Evolutionary conservation across 1,140 invertebrate genomes (phyloP).

Genomic region (Achatina immaculata): DNA sequence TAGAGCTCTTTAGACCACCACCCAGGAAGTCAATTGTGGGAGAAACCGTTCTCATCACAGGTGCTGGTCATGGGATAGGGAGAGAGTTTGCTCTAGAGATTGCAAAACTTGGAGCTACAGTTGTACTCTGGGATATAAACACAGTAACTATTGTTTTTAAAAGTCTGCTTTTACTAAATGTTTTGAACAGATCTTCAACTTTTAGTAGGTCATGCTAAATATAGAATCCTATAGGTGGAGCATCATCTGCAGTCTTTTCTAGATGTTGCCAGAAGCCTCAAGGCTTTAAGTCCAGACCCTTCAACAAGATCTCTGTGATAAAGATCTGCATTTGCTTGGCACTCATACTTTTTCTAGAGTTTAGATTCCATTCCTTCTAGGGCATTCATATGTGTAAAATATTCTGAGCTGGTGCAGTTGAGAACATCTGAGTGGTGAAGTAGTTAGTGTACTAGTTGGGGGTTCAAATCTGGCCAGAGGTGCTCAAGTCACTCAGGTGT

Average conservation of each 20-base stretch:
- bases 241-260: not conserved
- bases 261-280: too few species aligned
- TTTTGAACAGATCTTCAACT: not conserved
- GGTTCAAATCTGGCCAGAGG: too few species aligned
- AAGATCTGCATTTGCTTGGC: too few species aligned
- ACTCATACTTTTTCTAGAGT: too few species aligned
- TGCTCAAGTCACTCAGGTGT: too few species aligned
- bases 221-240: not conserved
- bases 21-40: slow-evolving; percentile 53
- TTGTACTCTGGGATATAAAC: slow-evolving; percentile 94
- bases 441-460: too few species aligned
- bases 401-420: too few species aligned
- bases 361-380: too few species aligned
- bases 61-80: slow-evolving; percentile 84
- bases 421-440: too few species aligned
- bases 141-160: slow-evolving; percentile 73
- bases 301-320: too few species aligned
- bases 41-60: slow-evolving; percentile 59
- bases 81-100: slow-evolving; percentile 84
- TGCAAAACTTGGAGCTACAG: slow-evolving; percentile 82
- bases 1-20: slow-evolving; percentile 45
- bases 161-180: not conserved
- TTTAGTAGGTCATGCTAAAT: not conserved
- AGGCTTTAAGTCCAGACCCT: too few species aligned
- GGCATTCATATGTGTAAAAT: too few species aligned